A percentile compares a stretch with the other conserved stretches of the same genome.
Evolutionary conservation across 2,797 vertebrate species (phyloP).

Genomic region (Syngnathus acus): DNA sequence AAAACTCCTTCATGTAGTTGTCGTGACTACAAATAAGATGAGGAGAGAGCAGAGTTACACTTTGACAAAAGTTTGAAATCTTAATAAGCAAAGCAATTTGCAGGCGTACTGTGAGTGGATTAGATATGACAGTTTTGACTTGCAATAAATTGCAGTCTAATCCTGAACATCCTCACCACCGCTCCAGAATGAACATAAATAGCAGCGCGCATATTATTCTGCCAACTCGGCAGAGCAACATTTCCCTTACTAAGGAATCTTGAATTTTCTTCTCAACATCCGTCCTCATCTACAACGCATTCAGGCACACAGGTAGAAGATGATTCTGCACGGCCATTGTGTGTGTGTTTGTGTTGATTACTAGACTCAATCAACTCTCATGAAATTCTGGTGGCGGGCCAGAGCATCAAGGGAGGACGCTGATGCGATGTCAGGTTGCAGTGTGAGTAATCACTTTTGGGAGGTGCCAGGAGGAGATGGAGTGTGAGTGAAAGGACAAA

Average conservation of each 20-base stretch:
- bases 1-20: background rate
- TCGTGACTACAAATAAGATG: background rate
- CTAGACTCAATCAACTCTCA: slow-evolving; percentile 56
- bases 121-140: background rate
- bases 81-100: slow-evolving; percentile 1
- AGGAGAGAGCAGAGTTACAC: background rate
- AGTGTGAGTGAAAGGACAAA: slow-evolving; percentile 5
- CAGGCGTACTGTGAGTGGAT: background rate
- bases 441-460: slow-evolving; percentile 56
- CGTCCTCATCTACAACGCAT: background rate
- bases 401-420: slow-evolving; percentile 37
- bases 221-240: slow-evolving; percentile 2
- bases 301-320: background rate
- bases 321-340: slow-evolving; percentile 35
- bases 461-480: slow-evolving; percentile 16
- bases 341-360: slow-evolving; percentile 35
- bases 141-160: slow-evolving; percentile 4
- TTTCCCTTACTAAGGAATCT: slow-evolving; percentile 3
- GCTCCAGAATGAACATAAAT: slow-evolving; percentile 3
- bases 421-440: slow-evolving; percentile 43
- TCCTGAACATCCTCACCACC: background rate
- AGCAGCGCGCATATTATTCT: background rate
- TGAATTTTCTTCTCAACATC: background rate
- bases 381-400: slow-evolving; percentile 38
- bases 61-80: slow-evolving; percentile 2